Conservation (phyloP, 2,113 vertebrate species). For the Cromileptes altivelis region DNA sequence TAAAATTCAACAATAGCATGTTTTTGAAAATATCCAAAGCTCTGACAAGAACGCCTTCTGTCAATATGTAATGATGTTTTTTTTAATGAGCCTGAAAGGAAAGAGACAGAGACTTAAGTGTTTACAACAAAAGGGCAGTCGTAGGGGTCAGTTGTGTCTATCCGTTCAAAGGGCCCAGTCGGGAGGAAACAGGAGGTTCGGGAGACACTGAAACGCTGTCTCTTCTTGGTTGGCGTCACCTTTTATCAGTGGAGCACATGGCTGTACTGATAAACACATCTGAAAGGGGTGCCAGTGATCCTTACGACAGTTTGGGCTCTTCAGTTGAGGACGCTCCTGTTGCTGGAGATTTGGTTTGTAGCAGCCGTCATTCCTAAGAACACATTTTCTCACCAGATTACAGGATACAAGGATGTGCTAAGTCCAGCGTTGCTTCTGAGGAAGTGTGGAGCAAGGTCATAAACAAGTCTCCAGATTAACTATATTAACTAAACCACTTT, state of each 20-base stretch:
- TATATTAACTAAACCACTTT: background rate
- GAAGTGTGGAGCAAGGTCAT: background rate
- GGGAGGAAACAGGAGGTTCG: slow-evolving; percentile 66
- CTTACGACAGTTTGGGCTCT: slow-evolving; percentile 21
- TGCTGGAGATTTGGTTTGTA: background rate
- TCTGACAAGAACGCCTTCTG: slow-evolving; percentile 8
- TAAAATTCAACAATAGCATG: slow-evolving; percentile 19
- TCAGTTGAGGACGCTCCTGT: background rate
- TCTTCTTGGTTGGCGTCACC: slow-evolving; percentile 51
- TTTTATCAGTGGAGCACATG: slow-evolving; percentile 66
- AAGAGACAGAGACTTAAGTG: slow-evolving; percentile 17
- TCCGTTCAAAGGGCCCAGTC: slow-evolving; percentile 32
- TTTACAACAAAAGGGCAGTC: slow-evolving; percentile 15
- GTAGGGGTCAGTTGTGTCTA: slow-evolving; percentile 9
- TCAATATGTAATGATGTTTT: slow-evolving; percentile 19
- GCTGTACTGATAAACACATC: slow-evolving; percentile 63
- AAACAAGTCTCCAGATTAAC: background rate
- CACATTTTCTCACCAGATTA: background rate
- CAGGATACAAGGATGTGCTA: too few species aligned
- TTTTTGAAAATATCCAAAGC: background rate
- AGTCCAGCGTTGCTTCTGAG: background rate
- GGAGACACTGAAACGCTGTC: slow-evolving; percentile 18
- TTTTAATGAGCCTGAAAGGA: slow-evolving; percentile 24
- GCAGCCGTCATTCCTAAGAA: background rate
- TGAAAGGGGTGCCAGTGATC: slow-evolving; percentile 39